Conservation (phyloP, 2,888 invertebrate genomes). For the Caenorhabditis virilis region DNA sequence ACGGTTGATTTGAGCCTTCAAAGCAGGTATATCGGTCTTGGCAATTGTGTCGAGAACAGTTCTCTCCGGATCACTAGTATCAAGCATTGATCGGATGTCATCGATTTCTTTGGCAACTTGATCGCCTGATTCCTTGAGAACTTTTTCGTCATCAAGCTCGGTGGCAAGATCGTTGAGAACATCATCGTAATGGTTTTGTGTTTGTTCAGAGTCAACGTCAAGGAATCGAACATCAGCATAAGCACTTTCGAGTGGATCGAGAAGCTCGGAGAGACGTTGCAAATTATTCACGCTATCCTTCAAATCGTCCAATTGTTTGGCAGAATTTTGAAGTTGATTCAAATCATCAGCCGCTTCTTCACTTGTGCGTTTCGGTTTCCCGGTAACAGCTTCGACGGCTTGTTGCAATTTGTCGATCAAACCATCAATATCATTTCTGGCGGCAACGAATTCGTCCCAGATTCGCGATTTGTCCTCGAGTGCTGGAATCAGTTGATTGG, state of each 20-base stretch:
- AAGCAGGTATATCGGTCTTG: constrained; percentile 34
- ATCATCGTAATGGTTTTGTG: constrained; percentile 45
- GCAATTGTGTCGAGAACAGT: constrained; percentile 22
- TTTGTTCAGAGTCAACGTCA: constrained; percentile 53
- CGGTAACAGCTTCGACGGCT: constrained; percentile 33
- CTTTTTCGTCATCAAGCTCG: constrained; percentile 44
- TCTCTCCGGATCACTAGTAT: constrained; percentile 20
- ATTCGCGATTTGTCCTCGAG: constrained; percentile 38
- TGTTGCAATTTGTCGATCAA: constrained; percentile 41
- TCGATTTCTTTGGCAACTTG: constrained; percentile 45
- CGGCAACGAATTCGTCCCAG: constrained; percentile 50
- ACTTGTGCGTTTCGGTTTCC: constrained; percentile 32
- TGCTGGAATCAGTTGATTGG: constrained; percentile 31
- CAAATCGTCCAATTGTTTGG: constrained; percentile 23
- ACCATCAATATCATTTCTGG: constrained; percentile 45
- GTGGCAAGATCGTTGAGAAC: constrained; percentile 31
- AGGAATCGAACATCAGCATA: constrained; percentile 53
- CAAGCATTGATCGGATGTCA: constrained; percentile 24
- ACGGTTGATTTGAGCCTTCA: constrained; percentile 39
- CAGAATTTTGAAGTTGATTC: constrained; percentile 14
- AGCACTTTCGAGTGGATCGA: constrained; percentile 51
- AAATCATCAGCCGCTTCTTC: constrained; percentile 38
- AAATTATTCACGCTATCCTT: constrained; percentile 28
- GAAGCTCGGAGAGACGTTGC: constrained; percentile 47
- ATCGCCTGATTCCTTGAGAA: constrained; percentile 43